Conservation (phyloP, 2,113 vertebrate species). For the Paramisgurnus dabryanus region DNA sequence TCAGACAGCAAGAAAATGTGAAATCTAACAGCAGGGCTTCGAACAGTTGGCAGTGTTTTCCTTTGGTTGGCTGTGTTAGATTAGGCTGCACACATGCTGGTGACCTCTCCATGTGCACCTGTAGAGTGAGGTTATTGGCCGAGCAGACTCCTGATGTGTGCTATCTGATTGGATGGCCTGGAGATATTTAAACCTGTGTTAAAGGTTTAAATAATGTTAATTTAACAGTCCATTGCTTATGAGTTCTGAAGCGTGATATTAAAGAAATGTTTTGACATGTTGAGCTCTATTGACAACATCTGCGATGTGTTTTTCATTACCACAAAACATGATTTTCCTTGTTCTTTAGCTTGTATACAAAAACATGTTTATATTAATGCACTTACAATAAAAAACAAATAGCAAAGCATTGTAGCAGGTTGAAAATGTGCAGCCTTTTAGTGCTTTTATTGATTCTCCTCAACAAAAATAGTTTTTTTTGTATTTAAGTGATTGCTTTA, state of each 20-base stretch:
- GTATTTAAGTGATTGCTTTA: too few species aligned
- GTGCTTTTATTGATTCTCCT: too few species aligned
- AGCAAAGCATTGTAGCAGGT: too few species aligned
- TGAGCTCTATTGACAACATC: background rate
- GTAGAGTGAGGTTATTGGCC: constrained; percentile 72
- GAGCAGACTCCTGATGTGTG: constrained; percentile 70
- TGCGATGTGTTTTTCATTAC: background rate
- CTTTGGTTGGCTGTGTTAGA: constrained; percentile 61
- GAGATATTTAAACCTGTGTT: constrained; percentile 57
- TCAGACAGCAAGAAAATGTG: constrained; percentile 63
- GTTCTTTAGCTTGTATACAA: background rate
- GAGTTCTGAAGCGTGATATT: too few species aligned
- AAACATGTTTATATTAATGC: too few species aligned
- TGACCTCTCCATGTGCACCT: constrained; percentile 70
- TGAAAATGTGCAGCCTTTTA: too few species aligned
- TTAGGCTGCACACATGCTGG: constrained; percentile 57
- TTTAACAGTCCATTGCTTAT: background rate
- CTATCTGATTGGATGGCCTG: constrained; percentile 60
- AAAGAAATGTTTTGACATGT: background rate
- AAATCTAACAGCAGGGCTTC: constrained; percentile 52
- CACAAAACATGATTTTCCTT: background rate
- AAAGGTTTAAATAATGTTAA: constrained; percentile 4
- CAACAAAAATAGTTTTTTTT: too few species aligned
- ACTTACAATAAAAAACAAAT: too few species aligned
- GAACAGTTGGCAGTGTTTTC: constrained; percentile 62